Evolutionary conservation across 2,888 invertebrate genomes (phyloP), one percentile per base, ranked within the genome.

Genomic region (Tupiocoris notatus): DNA sequence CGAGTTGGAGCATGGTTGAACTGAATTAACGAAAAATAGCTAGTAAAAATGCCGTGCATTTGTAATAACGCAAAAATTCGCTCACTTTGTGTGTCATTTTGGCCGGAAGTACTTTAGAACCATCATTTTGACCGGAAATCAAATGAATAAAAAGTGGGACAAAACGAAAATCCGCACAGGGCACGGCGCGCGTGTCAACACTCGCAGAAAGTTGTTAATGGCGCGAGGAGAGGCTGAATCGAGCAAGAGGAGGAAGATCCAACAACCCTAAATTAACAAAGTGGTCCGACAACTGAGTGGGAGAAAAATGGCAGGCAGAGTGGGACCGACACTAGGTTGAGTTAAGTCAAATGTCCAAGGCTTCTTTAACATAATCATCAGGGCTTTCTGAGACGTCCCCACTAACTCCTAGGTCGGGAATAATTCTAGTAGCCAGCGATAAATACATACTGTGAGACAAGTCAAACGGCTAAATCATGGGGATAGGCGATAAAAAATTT

Each of bases 21-120:
- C n/a, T n/a, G n/a, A n/a, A n/a, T n/a, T n/a, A n/a, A n/a, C n/a
- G n/a, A n/a, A n/a, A n/a, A n/a, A n/a, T n/a, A n/a, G n/a, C n/a
- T 62, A 21, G 21, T 2, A 62, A 62, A 2, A 12, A 2, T 62
- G 21, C 2, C 16, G 18, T 20, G 18, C 62, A 6, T 62, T 17
- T 62, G 2, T 9, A 2, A 6, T 18, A 1, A 23, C 6, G 16
- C 9, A 58, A 57, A 62, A 39, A 39, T 16, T n/a, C 2, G 18
- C 73, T 73, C 63, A 73, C 73, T 73, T 73, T 73, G 12, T 39
- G 25, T 39, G 17, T 73, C 73, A 73, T 73, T 73, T 73, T 73
- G 73, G 73, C 21, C 63, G 25, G 62, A 73, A 73, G 21, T 73
- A 73, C 6, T 73, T 73, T 18, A 73, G 61, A 21, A 39, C 62